phyloP scores from a whole-genome alignment of 2,113 vertebrate genomes.

The Centropus unirufus region DNA sequence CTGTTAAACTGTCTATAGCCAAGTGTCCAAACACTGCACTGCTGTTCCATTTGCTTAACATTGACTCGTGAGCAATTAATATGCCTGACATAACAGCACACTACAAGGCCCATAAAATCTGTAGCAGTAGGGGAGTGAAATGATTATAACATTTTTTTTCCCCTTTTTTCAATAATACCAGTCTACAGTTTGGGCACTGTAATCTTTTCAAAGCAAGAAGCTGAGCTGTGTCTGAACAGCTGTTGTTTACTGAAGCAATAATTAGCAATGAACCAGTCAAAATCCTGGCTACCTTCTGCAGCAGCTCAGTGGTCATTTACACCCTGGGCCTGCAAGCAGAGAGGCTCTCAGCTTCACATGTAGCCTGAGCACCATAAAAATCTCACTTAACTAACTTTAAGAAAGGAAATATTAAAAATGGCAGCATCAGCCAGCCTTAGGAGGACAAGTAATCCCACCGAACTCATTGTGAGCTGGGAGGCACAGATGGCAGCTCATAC shows the following conservation, averaged over 20 bases:
- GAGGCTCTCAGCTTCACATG: neutral
- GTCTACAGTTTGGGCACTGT: constrained; percentile 51
- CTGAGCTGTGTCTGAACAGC: constrained; percentile 58
- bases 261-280: constrained; percentile 39
- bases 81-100: constrained; percentile 34
- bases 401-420: neutral
- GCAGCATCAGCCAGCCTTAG: neutral
- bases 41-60: constrained; percentile 65
- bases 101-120: constrained; percentile 55
- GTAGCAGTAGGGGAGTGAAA: constrained; percentile 59
- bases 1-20: constrained; percentile 70
- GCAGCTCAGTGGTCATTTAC: neutral
- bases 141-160: constrained; percentile 53
- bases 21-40: constrained; percentile 58
- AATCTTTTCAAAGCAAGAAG: constrained; percentile 66
- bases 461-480: neutral
- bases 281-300: constrained; percentile 5
- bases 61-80: constrained; percentile 57
- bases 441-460: neutral
- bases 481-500: neutral
- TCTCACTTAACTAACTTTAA: neutral
- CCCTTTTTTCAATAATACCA: constrained; percentile 44
- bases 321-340: neutral
- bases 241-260: constrained; percentile 71
- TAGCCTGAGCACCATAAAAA: neutral